Evolutionary conservation across 2,113 vertebrate genomes (phyloP), one percentile per base, ranked within the genome.

Genomic region (Aptenodytes patagonicus): DNA sequence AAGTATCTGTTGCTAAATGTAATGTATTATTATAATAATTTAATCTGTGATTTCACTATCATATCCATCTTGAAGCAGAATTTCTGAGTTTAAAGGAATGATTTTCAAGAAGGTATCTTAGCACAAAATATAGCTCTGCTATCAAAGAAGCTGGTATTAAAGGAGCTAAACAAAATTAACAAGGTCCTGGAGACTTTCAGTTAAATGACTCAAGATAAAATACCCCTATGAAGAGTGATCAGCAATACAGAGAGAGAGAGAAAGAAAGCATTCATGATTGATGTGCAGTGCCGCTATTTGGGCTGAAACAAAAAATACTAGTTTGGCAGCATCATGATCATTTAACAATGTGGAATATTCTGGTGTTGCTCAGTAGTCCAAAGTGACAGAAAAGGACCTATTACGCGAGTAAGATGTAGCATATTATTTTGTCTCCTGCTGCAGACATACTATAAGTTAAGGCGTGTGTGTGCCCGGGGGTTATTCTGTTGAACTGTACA

Each of bases 381-480:
- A 25, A 62, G 14, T 8, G 32, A 75, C 16, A 79, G 62, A 70
- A 80, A 38, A 60, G 20, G 12, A 40, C 9, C 17, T 51, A 7
- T 51, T 62, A 46, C 31, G 70, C 1, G 3, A 29, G 18, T 68
- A 18, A 22, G 55, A 52, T 8, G 3, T 64, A 36, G 12, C 2
- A 11, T 47, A 17, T 57, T 52, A 44, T 49, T 76, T 87, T 90
- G 6, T 72, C 15, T 81, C 18, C 25, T 57, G 21, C 15, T 73
- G 46, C 46, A 91, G 22, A 36, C 9, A 8, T 49, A 15, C 5
- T 77, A 4, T 14, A 62, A 40, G 11, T 32, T 83, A 72, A 20
- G 42, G 14, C 10, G 2, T 54, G 7, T 51, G 20, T 28, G 4
- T 47, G 7, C 11, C 8, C 5, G 2, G 5, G 25, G 7, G 8